Base-by-base conservation (phyloP, 2,797 vertebrate species). In the Garrulus glandarius region DNA sequence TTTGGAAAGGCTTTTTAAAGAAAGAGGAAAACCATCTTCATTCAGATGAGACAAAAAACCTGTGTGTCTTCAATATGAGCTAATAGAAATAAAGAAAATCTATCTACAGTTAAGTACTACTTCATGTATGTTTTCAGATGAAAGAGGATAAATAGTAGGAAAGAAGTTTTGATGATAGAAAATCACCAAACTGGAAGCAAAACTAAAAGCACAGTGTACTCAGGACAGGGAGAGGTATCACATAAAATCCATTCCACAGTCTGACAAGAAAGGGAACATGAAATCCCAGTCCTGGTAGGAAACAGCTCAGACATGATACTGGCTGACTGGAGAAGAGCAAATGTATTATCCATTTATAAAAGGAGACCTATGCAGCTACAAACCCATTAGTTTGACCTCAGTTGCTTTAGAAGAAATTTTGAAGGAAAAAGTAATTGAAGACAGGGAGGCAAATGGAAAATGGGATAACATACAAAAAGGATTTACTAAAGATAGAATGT, bases 361-460 rank as follows among this genome's bases (percentile, higher is more conserved):
- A 81, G 49, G 57, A 93, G 87, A 86, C 83, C 63, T 89, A 46
- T 67, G 80, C 63, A 79, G 59, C 74, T 92, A 82, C 86, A 84
- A 94, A 84, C 79, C 87, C 65, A 69, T 94, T 91, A 95, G 69
- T 82, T 87, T 95, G 90, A 92, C 74, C 90, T 92, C 85, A 72
- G 59, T 78, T 86, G 29, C 85, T 87, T 93, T 41, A 89, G 88
- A 93, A 93, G 67, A 94, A 94, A 87, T 63, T 90, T 79, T 87
- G 74, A 92, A 88, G 83, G 67, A 92, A 95, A 91, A 93, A 90
- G 43, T 95, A 94, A 92, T 95, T 94, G 85, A 95, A 93, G 82
- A 71, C 30, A 29, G 55, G 52, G 83, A 91, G 67, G 70, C 44
- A 95, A 96, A 92, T 90, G 72, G 87, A 91, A 96, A 97, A 96